Evolutionary conservation across 1,140 invertebrate genomes (phyloP), one percentile per base, ranked within the genome.

Genomic region (Agrypnia vestita): DNA sequence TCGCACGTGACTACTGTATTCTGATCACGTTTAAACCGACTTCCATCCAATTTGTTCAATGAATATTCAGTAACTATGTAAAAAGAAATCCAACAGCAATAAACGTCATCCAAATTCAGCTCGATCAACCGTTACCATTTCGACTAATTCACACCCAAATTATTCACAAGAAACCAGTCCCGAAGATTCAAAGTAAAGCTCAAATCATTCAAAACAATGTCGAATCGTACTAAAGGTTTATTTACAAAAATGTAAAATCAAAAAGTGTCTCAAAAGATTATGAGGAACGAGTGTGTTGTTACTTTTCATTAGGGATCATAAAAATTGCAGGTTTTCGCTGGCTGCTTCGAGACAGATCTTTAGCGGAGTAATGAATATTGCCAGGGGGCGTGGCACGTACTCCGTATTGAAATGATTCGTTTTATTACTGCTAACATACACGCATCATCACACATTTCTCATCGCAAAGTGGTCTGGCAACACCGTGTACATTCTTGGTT

Each of bases 371-470:
- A 78, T 78, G 67, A 73, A 79, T 62, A 53, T 79, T 64, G 59
- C 44, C 78, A 69, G 59, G 9, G 25, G 78, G 77, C 56, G 78
- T 15, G 78, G 61, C 51, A 49, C 8, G 9, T 46, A 35, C 72
- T 55, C 19, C 25, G 17, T 47, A 73, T 73, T 47, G 69, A 61
- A 46, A 19, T 55, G 77, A 79, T 79, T 79, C 77, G 46, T 79
- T 79, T 79, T 79, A 79, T 79, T 79, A 72, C 46, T 59, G 77
- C 53, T 53, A 67, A 53, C 51, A 56, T 19, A 67, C 76, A 67
- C 47, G 76, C 76, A 64, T 77, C 76, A 67, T 62, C 76, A 59
- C 76, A 79, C 59, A 61, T 61, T 25, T 21, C 59, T 51, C 49
- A 51, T 51, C 49, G n/a, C 49, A 25, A 51, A 62, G 59, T 43